Evolutionary conservation across 1,140 invertebrate species (phyloP).

Genomic region (Ceratitis capitata): DNA sequence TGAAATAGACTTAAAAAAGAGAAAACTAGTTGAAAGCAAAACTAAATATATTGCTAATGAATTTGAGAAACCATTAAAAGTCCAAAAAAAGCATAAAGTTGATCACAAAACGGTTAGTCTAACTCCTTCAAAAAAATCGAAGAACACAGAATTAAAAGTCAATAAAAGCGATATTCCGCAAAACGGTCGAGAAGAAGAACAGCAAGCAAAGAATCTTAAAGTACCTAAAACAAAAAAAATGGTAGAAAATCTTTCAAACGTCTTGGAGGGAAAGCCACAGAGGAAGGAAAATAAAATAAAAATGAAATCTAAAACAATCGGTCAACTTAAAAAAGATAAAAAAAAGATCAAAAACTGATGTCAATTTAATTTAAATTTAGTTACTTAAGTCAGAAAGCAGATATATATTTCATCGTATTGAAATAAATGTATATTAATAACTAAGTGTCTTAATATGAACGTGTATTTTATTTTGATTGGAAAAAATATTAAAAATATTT

Average conservation of each 20-base stretch:
- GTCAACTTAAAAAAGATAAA: constrained; percentile 58
- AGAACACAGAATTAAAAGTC: background rate
- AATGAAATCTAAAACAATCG: constrained; percentile 63
- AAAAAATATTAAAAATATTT: too few relatives aligned
- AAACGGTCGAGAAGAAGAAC: background rate
- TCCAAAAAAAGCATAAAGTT: constrained; percentile 55
- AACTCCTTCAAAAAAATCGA: background rate
- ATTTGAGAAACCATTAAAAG: constrained; percentile 60
- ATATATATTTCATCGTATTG: background rate
- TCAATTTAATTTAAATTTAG: background rate
- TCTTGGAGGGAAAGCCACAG: constrained; percentile 56
- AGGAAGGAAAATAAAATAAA: constrained; percentile 53
- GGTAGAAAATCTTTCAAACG: constrained; percentile 47
- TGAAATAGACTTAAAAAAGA: constrained; percentile 59
- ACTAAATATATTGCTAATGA: constrained; percentile 65
- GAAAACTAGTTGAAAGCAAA: constrained; percentile 57
- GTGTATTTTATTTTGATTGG: too few relatives aligned
- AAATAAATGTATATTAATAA: background rate
- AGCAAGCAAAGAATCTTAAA: too few relatives aligned
- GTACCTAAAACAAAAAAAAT: background rate
- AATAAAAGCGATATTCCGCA: background rate
- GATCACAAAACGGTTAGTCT: constrained; percentile 41
- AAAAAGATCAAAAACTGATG: background rate
- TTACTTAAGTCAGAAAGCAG: background rate
- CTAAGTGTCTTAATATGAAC: too few relatives aligned